Conservation (phyloP, 2,797 vertebrate genomes). For the Mormyrops attenuatus region DNA sequence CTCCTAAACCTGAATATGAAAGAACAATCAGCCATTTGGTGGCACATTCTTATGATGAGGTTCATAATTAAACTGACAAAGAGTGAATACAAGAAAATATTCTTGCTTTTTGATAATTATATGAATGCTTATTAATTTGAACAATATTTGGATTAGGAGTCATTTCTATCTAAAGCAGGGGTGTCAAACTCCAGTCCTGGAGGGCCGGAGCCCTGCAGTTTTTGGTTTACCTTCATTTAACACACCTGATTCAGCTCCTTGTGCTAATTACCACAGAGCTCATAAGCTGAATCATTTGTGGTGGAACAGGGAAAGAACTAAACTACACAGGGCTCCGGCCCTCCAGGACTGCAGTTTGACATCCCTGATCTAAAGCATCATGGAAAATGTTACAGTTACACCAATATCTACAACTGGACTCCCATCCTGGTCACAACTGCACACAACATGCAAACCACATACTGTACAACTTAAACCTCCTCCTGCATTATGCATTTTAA, state of each 20-base stretch:
- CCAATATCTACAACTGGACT: background rate
- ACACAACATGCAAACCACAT: background rate
- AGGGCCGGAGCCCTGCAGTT: too few relatives aligned
- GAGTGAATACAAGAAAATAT: background rate
- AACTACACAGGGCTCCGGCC: too few relatives aligned
- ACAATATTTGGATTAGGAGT: background rate
- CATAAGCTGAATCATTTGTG: too few relatives aligned
- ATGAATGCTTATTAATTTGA: background rate
- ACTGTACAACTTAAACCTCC: background rate
- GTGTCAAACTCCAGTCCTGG: too few relatives aligned
- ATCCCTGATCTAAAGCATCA: background rate
- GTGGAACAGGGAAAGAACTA: too few relatives aligned
- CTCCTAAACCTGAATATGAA: background rate
- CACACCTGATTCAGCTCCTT: too few relatives aligned
- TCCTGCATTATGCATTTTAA: background rate
- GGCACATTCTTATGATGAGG: background rate
- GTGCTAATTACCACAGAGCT: too few relatives aligned
- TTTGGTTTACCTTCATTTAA: too few relatives aligned
- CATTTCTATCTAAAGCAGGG: background rate
- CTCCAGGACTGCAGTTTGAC: too few relatives aligned
- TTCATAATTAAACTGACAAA: background rate
- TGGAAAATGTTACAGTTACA: background rate
- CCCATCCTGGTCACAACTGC: background rate
- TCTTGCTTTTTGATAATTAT: background rate
- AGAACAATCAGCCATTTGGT: background rate